Evolutionary conservation across 2,888 invertebrate species (phyloP).

Genomic region (Leucoma salicis): DNA sequence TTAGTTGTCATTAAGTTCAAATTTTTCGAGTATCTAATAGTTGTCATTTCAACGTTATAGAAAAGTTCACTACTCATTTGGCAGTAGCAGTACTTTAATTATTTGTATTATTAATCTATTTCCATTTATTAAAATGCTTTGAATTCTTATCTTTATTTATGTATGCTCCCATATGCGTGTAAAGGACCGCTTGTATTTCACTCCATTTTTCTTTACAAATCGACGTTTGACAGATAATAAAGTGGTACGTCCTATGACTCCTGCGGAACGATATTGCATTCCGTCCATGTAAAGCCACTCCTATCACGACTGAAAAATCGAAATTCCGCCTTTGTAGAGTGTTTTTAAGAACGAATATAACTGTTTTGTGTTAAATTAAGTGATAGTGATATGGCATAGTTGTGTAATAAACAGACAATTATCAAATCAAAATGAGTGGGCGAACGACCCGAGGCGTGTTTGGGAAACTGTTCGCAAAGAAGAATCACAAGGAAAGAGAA

Average conservation of each 20-base stretch:
- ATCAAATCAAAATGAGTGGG: constrained; percentile 69
- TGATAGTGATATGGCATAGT: constrained; percentile 61
- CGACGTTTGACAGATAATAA: constrained; percentile 60
- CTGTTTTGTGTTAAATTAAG: constrained; percentile 46
- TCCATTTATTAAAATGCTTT: no score
- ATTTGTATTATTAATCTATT: no score
- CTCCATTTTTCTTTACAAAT: constrained; percentile 26
- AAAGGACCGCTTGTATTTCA: constrained; percentile 27
- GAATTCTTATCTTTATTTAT: no score
- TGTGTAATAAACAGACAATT: constrained; percentile 36
- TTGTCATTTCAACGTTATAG: no score
- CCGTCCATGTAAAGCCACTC: constrained; percentile 77
- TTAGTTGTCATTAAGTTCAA: no score
- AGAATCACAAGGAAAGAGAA: constrained; percentile 63
- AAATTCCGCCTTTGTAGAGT: constrained; percentile 49
- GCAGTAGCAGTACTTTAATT: no score
- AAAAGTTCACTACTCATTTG: no score
- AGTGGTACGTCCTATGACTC: constrained; percentile 46
- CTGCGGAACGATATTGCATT: constrained; percentile 39
- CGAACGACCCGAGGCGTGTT: constrained; percentile 75
- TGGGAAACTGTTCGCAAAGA: constrained; percentile 76
- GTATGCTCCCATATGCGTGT: no score
- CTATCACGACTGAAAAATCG: constrained; percentile 50
- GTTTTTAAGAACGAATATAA: constrained; percentile 58
- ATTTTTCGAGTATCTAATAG: no score